Evolutionary conservation across 2,888 invertebrate genomes (phyloP), one percentile per base, ranked within the genome.

Genomic region (Salpingus planirostris): DNA sequence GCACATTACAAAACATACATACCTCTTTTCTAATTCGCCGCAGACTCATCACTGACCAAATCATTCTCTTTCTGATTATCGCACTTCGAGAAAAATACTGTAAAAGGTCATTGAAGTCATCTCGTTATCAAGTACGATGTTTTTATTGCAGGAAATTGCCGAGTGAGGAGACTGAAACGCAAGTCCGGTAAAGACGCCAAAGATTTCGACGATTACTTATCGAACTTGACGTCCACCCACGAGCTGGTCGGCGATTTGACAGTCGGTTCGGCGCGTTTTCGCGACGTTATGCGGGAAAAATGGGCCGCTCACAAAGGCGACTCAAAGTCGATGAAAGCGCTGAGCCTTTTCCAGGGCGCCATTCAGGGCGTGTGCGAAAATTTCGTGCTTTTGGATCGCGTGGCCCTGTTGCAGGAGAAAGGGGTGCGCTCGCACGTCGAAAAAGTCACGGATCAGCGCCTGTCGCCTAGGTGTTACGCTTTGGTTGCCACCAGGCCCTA

Each of bases 401-500:
- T 73, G 11, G 65, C 66, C 42, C 71, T 62, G 51, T 56, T 74
- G 35, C 55, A 54, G 24, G 56, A 60, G 27, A 50, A 53, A n/a
- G 57, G 64, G 11, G 31, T 65, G 46, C 59, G 52, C 49, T 72
- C 59, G 60, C 72, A 59, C 60, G 69, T 70, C 44, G 69, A 70
- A 46, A 75, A 72, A 58, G 69, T 80, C 36, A 69, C 77, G 37
- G 64, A 79, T 54, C 74, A 75, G 42, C 60, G 60, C 33, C 60
- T 74, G 43, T 81, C 81, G n/a, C 80, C 81, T 0, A 67, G 80
- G 49, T 78, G 79, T 58, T 66, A 71, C 46, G 78, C 73, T 18
- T 59, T 80, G 40, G 52, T 76, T 42, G 74, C 73, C 32, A 57
- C 57, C 49, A 77, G 76, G 21, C 24, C 26, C n/a, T 31, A 27